A percentile compares a stretch with the other conserved stretches of the same genome.
phyloP scores from a whole-genome alignment of 1,140 invertebrate genomes.

The Bradynema listronoti region DNA sequence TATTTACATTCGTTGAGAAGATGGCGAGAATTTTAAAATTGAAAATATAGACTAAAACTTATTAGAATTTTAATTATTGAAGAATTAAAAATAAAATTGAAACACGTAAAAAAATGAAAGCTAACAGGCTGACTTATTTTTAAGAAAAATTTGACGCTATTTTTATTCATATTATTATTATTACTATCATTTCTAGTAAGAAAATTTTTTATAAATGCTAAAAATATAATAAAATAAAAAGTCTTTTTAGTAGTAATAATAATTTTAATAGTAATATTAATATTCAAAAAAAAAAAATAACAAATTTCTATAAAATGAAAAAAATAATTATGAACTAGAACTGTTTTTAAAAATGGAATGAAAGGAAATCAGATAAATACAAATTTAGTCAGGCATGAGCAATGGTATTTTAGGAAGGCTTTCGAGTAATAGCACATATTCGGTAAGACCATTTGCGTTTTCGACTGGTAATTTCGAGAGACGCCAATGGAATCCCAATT shows the following conservation, averaged over 20 bases:
- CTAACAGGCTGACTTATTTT: too few species aligned
- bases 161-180: too few species aligned
- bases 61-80: too few species aligned
- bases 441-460: slow-evolving; percentile 36
- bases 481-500: slow-evolving; percentile 47
- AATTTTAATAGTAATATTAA: neutral
- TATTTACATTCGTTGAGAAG: too few species aligned
- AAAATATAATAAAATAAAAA: neutral
- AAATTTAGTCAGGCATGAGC: slow-evolving; percentile 46
- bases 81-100: too few species aligned
- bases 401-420: slow-evolving; percentile 48
- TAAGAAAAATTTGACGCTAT: too few species aligned
- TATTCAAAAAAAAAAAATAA: slow-evolving; percentile 9
- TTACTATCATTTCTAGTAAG: too few species aligned
- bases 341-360: too few species aligned
- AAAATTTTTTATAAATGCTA: too few species aligned
- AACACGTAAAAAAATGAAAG: too few species aligned
- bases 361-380: slow-evolving; percentile 8
- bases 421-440: slow-evolving; percentile 55
- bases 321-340: neutral
- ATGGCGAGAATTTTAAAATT: too few species aligned
- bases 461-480: slow-evolving; percentile 42
- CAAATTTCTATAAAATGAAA: neutral
- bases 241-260: neutral
- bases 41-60: too few species aligned